Base-by-base conservation (phyloP, 2,888 invertebrate genomes). In the Callyntrura sp. region DNA sequence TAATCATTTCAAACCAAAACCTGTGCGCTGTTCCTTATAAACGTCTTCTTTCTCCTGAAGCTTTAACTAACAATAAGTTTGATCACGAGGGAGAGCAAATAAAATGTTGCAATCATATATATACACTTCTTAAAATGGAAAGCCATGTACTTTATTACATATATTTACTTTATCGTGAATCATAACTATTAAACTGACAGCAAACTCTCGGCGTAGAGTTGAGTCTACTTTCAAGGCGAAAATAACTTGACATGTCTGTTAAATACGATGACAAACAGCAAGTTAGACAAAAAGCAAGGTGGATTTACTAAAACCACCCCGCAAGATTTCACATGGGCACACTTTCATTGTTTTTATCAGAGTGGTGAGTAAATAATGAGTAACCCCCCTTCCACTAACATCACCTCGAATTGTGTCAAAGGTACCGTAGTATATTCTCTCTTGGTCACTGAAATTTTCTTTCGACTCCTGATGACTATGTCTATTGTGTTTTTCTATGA, bases 1-100 rank as follows among this genome's bases (percentile, higher is more conserved):
- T 35, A 68, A 68, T 68, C 68, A 68, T 68, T 68, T 28, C 68
- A 28, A 68, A 68, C 68, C 68, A 68, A 35, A 68, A 35, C 6
- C 28, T 35, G 28, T 68, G 51, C 23, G 62, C 62, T 62, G n/a
- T 35, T 68, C 14, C 14, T 35, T 35, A 68, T n/a, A 9, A 35
- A n/a, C 68, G n/a, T 68, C 35, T 68, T 62, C 17, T 62, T 25
- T 25, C 20, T 48, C 3, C 76, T 51, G 11, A 23, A 25, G 11
- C 28, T 9, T 35, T 68, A 68, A 35, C 68, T 11, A 68, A n/a
- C n/a, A n/a, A n/a, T n/a, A n/a, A 35, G 23, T 51, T 12, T 76
- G 51, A 25, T 76, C 76, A 76, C 76, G 76, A 76, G 76, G n/a
- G 11, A 14, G 17, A 23, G 17, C 17, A 45, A 73, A 20, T 48